A percentile compares a stretch with the other conserved stretches of the same genome.
phyloP scores from a whole-genome alignment of 2,888 invertebrate genomes.

The Patella depressa region DNA sequence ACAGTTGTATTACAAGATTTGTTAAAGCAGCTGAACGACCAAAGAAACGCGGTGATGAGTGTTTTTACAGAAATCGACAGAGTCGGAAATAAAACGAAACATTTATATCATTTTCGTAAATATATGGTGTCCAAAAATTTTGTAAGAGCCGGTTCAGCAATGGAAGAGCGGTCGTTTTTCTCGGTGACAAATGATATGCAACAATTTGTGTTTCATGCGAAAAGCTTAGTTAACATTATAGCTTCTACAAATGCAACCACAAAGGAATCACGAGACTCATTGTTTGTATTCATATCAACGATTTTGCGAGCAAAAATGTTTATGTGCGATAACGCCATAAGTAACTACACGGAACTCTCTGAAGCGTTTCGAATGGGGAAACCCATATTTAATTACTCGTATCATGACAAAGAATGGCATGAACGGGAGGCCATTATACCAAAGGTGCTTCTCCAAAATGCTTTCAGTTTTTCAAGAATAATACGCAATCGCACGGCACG shows the following conservation, averaged over 20 bases:
- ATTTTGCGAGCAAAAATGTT: constrained; percentile 37
- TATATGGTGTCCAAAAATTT: constrained; percentile 51
- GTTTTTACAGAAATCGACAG: constrained; percentile 27
- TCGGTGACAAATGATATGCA: constrained; percentile 42
- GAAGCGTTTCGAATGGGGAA: constrained; percentile 37
- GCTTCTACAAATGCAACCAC: neutral
- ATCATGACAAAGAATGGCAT: constrained; percentile 20
- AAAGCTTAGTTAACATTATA: neutral
- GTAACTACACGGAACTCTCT: constrained; percentile 44
- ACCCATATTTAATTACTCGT: constrained; percentile 48
- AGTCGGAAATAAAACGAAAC: constrained; percentile 30
- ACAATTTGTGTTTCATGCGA: constrained; percentile 36
- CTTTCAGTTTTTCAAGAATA: constrained; percentile 29
- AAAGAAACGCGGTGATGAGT: constrained; percentile 17
- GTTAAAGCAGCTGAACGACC: constrained; percentile 14
- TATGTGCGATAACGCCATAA: constrained; percentile 35
- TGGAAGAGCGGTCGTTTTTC: constrained; percentile 53
- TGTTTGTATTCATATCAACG: constrained; percentile 33
- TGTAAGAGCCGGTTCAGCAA: constrained; percentile 47
- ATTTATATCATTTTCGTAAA: constrained; percentile 44
- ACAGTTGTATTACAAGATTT: constrained; percentile 16
- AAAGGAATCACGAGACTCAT: constrained; percentile 17
- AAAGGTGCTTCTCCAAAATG: constrained; percentile 33
- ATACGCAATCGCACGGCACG: constrained; percentile 32
- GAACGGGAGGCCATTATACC: constrained; percentile 42